Evolutionary conservation across 2,888 invertebrate species (phyloP), one percentile per base, ranked within the genome.

Genomic region (Xanthia icteritia): DNA sequence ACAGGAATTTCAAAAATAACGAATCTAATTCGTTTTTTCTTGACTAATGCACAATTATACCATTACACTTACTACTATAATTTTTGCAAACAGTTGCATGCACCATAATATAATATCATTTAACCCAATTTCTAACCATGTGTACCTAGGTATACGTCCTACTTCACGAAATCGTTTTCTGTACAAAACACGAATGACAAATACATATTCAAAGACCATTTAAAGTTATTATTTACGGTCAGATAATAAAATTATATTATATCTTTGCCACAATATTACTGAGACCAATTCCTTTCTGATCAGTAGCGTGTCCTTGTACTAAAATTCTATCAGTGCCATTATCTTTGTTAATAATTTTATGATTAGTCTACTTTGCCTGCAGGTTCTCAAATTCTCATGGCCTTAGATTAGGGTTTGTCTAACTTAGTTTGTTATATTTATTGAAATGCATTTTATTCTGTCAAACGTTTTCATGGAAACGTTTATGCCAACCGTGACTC

Each of bases 271-370:
- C 74, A 64, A 63, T 48, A 68, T 67, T 74, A 61, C 27, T 51
- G 51, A 27, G 45, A 63, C 45, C 84, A 51, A 72, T 80, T 58
- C 76, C 76, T 80, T 84, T 84, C 81, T 67, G 75, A 56, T 67
- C 61, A 45, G 56, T 67, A 51, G 48, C 56, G 5, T 82, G 83
- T 83, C 85, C 86, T 86, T 85, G 83, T 83, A 48, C 83, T 81
- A 76, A 77, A 74, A 76, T 81, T 68, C 36, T 85, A 75, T 80
- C 65, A 75, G 73, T 56, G 31, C 20, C 69, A 77, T 80, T 83
- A 85, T 83, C 75, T 81, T 20, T 45, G 83, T 70, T 78, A 77
- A 61, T 77, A 77, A 81, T 73, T 86, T 74, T 83, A 64, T 83
- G 61, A 85, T 81, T 61, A 74, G 70, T 65, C 58, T 85, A 72